Evolutionary conservation across 2,888 invertebrate species (phyloP), one percentile per base, ranked within the genome.

Genomic region (Branchellion lobata): DNA sequence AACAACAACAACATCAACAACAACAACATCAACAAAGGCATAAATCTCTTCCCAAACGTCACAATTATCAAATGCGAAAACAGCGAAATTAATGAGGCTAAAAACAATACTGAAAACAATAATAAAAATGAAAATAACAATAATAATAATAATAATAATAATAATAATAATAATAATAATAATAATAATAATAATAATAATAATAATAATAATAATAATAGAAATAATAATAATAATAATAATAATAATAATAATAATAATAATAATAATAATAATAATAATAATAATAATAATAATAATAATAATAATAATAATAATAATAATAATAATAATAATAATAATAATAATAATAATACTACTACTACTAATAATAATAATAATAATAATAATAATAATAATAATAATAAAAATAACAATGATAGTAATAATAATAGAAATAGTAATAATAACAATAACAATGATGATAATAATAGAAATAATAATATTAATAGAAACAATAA

Each of bases 11-110:
- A 65, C 65, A 65, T 11, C n/a, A 65, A 65, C 65, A 65, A 27
- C n/a, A 65, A 65, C 65, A 65, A 65, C 65, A 65, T 11, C 65
- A 65, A 65, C 65, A 65, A 65, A 65, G 24, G n/a, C 21, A 27
- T 65, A 11, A 40, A 40, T 40, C 14, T 40, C 5, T 40, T 40
- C 14, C 40, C 40, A 5, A 40, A 40, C 40, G 40, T 40, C 40
- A 40, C 40, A 40, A 40, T 40, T 40, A 40, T 40, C 40, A 40
- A 40, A 40, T 40, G 8, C 14, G 40, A 40, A 40, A 40, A 14
- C 40, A 40, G 8, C 5, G 40, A 40, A 40, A 40, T 14, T 40
- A 14, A 40, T 14, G 40, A 5, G 5, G 40, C 8, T 14, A 40
- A 40, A 40, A 40, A 57, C 61, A 57, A 57, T n/a, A 24, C 5